phyloP scores from a whole-genome alignment of 2,888 invertebrate genomes.

The Drosophila falleni region DNA sequence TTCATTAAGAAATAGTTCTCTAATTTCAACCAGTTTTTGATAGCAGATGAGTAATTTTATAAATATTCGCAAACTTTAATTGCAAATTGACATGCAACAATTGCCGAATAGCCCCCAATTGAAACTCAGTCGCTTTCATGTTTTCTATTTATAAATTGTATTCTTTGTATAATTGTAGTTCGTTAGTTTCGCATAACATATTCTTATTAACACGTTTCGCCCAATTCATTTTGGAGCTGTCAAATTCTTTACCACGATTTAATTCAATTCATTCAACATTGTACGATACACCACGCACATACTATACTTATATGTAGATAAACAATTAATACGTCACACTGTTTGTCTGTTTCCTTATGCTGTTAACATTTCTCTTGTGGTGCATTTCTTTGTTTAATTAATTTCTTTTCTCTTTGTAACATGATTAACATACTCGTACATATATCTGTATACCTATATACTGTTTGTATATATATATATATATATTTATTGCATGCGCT shows the following conservation, averaged over 20 bases:
- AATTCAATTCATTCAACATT: slow-evolving; percentile 31
- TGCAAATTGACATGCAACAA: neutral
- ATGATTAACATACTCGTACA: slow-evolving; percentile 42
- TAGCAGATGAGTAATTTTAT: no score
- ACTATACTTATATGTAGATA: slow-evolving; percentile 57
- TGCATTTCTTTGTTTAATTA: slow-evolving; percentile 45
- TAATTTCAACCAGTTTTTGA: no score
- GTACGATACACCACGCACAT: slow-evolving; percentile 57
- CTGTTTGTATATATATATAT: slow-evolving; percentile 11
- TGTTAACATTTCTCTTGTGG: slow-evolving; percentile 45
- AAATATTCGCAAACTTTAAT: no score
- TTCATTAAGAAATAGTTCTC: no score
- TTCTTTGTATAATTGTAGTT: slow-evolving; percentile 79
- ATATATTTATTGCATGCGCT: slow-evolving; percentile 48
- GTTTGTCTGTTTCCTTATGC: slow-evolving; percentile 30
- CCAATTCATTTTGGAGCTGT: slow-evolving; percentile 33
- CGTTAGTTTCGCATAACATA: slow-evolving; percentile 79
- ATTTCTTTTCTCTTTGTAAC: slow-evolving; percentile 44
- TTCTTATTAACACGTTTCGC: slow-evolving; percentile 50
- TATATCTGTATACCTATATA: slow-evolving; percentile 9
- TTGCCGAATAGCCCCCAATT: neutral
- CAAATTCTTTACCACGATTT: slow-evolving; percentile 46
- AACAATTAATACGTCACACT: slow-evolving; percentile 66
- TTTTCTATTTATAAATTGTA: slow-evolving; percentile 78
- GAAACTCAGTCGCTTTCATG: slow-evolving; percentile 24